Percentiles rank a stretch among this genome's conserved stretches.
These are phyloP conservation scores for Prionailurus bengalensis DNA, from an alignment of 2,113 vertebrate genomes.

Conservation along the genomic window DNA sequence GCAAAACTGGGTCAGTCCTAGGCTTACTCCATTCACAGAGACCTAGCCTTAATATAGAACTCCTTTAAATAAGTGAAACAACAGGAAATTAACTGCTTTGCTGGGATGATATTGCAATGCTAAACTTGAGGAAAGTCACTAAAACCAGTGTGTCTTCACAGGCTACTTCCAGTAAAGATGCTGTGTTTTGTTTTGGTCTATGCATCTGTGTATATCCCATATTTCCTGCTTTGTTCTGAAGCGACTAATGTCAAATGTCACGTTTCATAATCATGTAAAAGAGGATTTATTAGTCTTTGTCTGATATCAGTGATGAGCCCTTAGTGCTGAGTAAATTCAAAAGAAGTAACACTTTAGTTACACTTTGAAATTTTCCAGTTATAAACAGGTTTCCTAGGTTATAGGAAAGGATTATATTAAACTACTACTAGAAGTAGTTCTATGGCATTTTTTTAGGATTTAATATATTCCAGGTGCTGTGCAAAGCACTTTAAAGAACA, in stretches of 20 bases:
- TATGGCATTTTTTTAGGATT: slow-evolving; percentile 20
- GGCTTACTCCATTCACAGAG: background rate
- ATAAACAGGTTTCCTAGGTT: slow-evolving; percentile 1
- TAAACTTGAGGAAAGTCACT: background rate
- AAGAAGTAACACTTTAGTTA: slow-evolving; percentile 41
- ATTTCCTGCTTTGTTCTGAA: slow-evolving; percentile 41
- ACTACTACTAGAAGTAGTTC: background rate
- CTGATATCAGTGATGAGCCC: background rate
- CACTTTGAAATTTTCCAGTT: background rate
- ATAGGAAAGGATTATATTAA: background rate
- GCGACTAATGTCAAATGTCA: background rate
- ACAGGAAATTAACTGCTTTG: background rate
- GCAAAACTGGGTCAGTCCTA: background rate
- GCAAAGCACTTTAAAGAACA: slow-evolving; percentile 9
- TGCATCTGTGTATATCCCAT: background rate
- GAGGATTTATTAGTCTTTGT: background rate
- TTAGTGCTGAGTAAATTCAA: slow-evolving; percentile 2
- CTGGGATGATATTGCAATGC: background rate
- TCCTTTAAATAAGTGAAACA: background rate
- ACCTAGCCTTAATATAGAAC: background rate
- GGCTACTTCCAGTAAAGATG: background rate
- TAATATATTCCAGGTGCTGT: background rate
- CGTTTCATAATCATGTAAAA: slow-evolving; percentile 35
- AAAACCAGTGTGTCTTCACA: background rate
- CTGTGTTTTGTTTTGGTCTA: background rate